Evolutionary conservation across 1,140 invertebrate genomes (phyloP).

Genomic region (Drosophila oshimai): DNA sequence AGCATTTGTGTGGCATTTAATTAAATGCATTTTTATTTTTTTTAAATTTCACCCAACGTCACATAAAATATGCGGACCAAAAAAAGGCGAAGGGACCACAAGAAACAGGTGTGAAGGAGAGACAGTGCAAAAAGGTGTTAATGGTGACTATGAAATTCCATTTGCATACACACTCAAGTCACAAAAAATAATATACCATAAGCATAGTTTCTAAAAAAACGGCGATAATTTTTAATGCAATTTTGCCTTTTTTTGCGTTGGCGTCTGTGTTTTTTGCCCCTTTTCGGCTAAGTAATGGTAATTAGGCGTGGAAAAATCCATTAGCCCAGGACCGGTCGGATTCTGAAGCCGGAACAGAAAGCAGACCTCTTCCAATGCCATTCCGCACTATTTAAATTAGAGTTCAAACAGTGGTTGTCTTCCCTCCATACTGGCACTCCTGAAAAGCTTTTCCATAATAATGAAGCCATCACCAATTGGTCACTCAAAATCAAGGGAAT

Average conservation of each 20-base stretch:
- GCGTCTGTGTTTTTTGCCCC: conserved; percentile 21
- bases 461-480: too few species aligned
- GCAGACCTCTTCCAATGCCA: neutral
- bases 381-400: neutral
- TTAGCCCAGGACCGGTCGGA: conserved; percentile 37
- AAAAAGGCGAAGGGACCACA: conserved; percentile 24
- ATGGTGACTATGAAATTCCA: conserved; percentile 79
- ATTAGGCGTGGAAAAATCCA: conserved; percentile 78
- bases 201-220: conserved; percentile 49
- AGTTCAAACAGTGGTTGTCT: too few species aligned
- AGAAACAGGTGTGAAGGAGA: conserved; percentile 46
- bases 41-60: conserved; percentile 41
- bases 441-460: too few species aligned
- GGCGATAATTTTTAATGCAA: conserved; percentile 68
- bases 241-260: conserved; percentile 40
- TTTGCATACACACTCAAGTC: conserved; percentile 54
- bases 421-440: too few species aligned
- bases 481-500: too few species aligned
- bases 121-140: conserved; percentile 73
- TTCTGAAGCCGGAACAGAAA: neutral
- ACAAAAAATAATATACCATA: conserved; percentile 46
- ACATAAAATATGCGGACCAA: conserved; percentile 68
- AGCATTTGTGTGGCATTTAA: conserved; percentile 78
- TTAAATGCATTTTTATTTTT: conserved; percentile 72
- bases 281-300: conserved; percentile 64